Base-by-base conservation (phyloP, 2,888 invertebrate species). In the Papilio demoleus region DNA sequence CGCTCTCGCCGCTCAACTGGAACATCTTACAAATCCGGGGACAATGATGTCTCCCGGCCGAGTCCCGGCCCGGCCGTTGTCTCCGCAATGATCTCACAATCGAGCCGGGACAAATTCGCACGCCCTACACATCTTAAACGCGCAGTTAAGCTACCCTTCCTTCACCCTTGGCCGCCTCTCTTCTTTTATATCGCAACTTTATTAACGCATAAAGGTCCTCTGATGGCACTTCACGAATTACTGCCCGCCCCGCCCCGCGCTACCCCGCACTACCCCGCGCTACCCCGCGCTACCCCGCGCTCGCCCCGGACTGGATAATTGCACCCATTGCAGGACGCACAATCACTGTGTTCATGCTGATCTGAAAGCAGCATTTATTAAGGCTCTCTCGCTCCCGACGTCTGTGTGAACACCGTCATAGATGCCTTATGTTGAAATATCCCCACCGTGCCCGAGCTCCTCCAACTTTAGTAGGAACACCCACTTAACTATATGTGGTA, bases 141-240 rank as follows among this genome's bases (percentile, higher is more conserved):
- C 87, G 84, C 87, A 91, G 91, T 92, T 92, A 92, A 90, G 84
- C 81, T 90, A 91, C 91, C 92, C 92, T 89, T 88, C 81, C 88
- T 88, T 86, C 88, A 90, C 91, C 92, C 92, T 92, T 84, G 90
- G 91, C 90, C 91, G 91, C 89, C 86, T 90, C 80, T 82, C 83
- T 90, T 90, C 91, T 92, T 92, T 92, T 92, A 92, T 92, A 92
- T 92, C 88, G 89, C 90, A 91, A 91, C 91, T 92, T 92, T 92
- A 92, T 92, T 92, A 92, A 92, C 92, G 92, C 86, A 92, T 92
- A 92, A 92, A 92, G 92, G 92, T 90, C 90, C 90, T 81, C 81
- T 88, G 92, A 92, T 92, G 90, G 91, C 87, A 91, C 90, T 88
- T 90, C 88, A 91, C 90, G 92, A 91, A 91, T 92, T 91, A 91